Percentiles rank a stretch among this genome's conserved stretches.
Evolutionary conservation across 2,113 vertebrate genomes (phyloP).

Genomic region (Rhynchopsitta pachyrhyncha): DNA sequence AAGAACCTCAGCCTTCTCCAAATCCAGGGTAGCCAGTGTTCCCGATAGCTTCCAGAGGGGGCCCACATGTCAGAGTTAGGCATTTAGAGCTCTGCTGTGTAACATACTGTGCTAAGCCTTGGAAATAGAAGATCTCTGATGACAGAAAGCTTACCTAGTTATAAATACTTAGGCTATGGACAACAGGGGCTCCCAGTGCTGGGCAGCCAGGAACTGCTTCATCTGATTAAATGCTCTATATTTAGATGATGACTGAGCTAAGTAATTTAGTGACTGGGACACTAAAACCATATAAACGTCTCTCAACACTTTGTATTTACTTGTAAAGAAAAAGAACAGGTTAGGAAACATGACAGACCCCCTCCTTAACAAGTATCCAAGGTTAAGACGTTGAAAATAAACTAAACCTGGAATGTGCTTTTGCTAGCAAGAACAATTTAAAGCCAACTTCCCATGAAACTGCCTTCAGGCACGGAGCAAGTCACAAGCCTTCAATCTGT

Average conservation of each 20-base stretch:
- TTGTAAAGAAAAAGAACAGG: background rate
- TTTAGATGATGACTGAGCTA: background rate
- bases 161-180: background rate
- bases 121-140: background rate
- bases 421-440: background rate
- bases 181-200: background rate
- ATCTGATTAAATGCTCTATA: slow-evolving; percentile 4
- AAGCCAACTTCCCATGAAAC: background rate
- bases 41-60: too few relatives aligned
- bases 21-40: too few relatives aligned
- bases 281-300: background rate
- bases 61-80: too few relatives aligned
- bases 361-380: background rate
- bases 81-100: background rate
- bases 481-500: background rate
- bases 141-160: background rate
- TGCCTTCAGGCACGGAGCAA: background rate
- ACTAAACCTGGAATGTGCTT: background rate
- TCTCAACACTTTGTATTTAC: background rate
- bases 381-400: background rate
- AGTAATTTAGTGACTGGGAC: background rate
- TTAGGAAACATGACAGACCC: background rate
- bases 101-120: background rate
- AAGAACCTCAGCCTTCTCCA: too few relatives aligned
- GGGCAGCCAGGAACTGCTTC: background rate